A percentile compares a stretch with the other conserved stretches of the same genome.
Conservation (phyloP, 2,797 vertebrate species). For the Leptoclinus maculatus region DNA sequence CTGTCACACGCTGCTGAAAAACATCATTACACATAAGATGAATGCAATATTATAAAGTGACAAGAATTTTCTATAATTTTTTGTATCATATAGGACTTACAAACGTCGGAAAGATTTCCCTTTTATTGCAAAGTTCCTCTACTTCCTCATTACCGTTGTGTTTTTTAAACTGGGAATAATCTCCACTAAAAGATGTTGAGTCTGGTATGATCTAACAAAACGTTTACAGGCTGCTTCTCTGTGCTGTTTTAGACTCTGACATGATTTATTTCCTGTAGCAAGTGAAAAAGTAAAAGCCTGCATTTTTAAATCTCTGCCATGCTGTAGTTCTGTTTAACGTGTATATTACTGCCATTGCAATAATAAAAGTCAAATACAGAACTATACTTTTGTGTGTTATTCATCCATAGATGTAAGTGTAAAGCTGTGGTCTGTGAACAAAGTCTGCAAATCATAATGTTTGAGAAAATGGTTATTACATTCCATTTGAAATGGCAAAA, state of each 20-base stretch:
- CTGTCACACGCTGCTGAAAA: too few species aligned
- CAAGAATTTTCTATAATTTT: too few species aligned
- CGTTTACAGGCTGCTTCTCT: neutral
- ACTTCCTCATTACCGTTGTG: neutral
- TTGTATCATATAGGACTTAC: too few species aligned
- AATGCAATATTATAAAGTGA: too few species aligned
- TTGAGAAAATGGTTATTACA: neutral
- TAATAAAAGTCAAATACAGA: neutral
- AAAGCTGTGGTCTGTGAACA: neutral
- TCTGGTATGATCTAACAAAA: neutral
- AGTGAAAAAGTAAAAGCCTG: neutral
- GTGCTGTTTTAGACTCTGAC: neutral
- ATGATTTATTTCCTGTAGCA: neutral
- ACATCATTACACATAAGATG: too few species aligned
- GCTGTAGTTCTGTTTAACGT: too few species aligned
- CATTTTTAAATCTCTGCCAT: neutral
- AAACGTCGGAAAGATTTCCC: too few species aligned
- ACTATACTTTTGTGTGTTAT: neutral
- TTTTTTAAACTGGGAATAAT: neutral
- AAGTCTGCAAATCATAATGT: neutral
- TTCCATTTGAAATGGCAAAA: neutral
- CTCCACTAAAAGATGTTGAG: neutral
- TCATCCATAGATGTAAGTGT: neutral
- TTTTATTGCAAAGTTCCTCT: neutral
- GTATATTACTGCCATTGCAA: too few species aligned